Evolutionary conservation across 1,140 invertebrate species (phyloP), one percentile per base, ranked within the genome.

Genomic region (Panulirus ornatus): DNA sequence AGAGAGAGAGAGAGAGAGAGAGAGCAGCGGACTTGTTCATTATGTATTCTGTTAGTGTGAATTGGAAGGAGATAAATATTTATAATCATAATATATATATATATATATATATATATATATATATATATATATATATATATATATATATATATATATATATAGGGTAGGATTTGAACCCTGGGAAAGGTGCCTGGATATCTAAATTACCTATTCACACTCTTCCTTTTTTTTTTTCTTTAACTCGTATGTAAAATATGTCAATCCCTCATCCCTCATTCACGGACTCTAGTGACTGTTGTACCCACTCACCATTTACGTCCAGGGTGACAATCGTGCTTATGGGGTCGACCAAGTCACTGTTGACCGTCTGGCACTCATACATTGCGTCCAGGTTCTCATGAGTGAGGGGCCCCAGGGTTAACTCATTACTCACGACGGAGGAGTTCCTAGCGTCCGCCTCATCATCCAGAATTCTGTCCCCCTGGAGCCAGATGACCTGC

Each of bases 331-430:
- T 51, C 22, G 54, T 83, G 36, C 44, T 83, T 73, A 73, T 85
- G 0, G 93, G 93, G 27, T 75, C 84, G 9, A 93, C 93, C 22
- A 93, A 91, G 63, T 93, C 93, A 71, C 93, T 93, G 89, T 94
- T 94, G 34, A 89, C 38, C 14, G 93, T 93, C 75, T 93, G 92
- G 66, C 93, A 94, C 1, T 90, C 91, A 86, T 93, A 93, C 0
- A 92, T 75, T 44, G 93, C 92, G 19, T 91, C 82, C 14, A 93
- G 92, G 82, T 94, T 90, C 8, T 91, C 78, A 0, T 93, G 73
- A 9, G 90, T 90, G 27, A 94, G 83, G 14, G 92, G 92, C 0
- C 85, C 66, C 8, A 93, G 82, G 1, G 86, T 84, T 22, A 94
- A 78, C 58, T 92, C 89, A 79, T 94, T 94, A 19, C 91, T 66